Evolutionary conservation across 1,140 invertebrate genomes (phyloP), one percentile per base, ranked within the genome.

Genomic region (Calliopsis andreniformis): DNA sequence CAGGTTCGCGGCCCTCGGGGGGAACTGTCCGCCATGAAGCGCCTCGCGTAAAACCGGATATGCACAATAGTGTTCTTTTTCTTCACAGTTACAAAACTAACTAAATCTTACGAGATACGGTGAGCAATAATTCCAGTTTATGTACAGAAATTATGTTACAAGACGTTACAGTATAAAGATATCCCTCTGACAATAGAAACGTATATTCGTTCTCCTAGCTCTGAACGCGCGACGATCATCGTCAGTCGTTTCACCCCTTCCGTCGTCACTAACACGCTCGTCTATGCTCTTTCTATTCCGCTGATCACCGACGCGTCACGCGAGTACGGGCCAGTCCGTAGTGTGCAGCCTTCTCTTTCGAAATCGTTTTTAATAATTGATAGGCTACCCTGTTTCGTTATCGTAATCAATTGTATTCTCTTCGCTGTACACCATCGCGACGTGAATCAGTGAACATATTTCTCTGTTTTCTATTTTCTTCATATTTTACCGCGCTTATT

Each of bases 381-480:
- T 91, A 90, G 86, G 84, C 90, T 90, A 92, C 91, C 91, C 91
- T 92, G 91, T 92, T 91, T 91, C 87, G 90, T 92, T 91, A 89
- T 90, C 87, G 81, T 86, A 88, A 88, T 88, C 83, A 88, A 87
- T 66, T 69, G 53, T 79, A 79, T 89, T 81, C 84, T 84, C 75
- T 79, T 78, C 78, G 72, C 80, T 84, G 42, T 82, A 81, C 68
- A 85, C 62, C 28, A 64, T 62, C 68, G 70, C 59, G 47, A 72
- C 63, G 58, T 53, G 43, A 53, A 63, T 64, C 66, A 61, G 51
- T 30, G 58, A 62, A n/a, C 53, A 45, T 58, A 51, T 30, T 12
- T 14, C 12, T 28, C 8, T 53, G 30, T 30, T 20, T 32, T 58
- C 18, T 28, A 10, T 10, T 59, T 59, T 20, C 32, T 10, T 39